A percentile compares a stretch with the other conserved stretches of the same genome.
phyloP scores from a whole-genome alignment of 2,113 vertebrate genomes.

The rat (Rattus norvegicus) region DNA sequence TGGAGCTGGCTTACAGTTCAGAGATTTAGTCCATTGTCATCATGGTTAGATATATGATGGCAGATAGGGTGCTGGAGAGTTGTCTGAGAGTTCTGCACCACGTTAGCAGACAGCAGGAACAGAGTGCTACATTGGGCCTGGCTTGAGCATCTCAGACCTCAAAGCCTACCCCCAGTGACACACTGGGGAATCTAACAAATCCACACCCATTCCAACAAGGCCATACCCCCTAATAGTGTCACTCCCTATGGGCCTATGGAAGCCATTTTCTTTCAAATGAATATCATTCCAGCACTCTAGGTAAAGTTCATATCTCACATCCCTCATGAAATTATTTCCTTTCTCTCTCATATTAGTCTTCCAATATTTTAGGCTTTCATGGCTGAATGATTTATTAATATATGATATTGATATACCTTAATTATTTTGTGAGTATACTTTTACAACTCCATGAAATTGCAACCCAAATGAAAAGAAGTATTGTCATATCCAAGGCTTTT shows the following conservation, averaged over 20 bases:
- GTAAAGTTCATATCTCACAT: neutral
- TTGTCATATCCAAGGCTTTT: neutral
- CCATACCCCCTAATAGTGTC: neutral
- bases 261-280: neutral
- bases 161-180: neutral
- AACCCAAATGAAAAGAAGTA: neutral
- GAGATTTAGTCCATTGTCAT: neutral
- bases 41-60: neutral
- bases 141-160: neutral
- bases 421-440: neutral
- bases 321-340: neutral
- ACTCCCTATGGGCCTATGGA: neutral
- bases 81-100: neutral
- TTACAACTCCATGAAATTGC: neutral
- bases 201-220: neutral
- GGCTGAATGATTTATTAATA: neutral
- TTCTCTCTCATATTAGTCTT: neutral
- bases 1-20: neutral
- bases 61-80: neutral
- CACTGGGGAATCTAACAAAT: neutral
- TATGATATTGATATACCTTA: slow-evolving; percentile 31
- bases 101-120: neutral
- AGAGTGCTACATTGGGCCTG: neutral
- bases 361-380: slow-evolving; percentile 1
- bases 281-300: neutral